phyloP scores from a whole-genome alignment of 2,113 vertebrate species.

The Oceanites oceanicus region DNA sequence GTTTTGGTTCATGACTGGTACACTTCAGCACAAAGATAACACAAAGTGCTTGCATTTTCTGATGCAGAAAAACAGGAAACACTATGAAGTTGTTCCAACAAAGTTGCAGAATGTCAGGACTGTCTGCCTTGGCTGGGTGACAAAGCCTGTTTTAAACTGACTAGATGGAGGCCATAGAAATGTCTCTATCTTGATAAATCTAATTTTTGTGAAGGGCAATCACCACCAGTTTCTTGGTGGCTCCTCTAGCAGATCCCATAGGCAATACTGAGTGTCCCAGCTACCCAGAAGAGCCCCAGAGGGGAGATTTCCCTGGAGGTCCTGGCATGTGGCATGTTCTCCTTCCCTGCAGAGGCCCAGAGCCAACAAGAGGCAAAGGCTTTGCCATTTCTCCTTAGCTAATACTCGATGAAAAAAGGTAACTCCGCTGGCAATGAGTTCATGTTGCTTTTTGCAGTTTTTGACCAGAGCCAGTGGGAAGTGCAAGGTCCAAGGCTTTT shows the following conservation, averaged over 20 bases:
- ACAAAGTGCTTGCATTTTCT: neutral
- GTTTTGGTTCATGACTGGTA: neutral
- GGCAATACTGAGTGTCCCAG: neutral
- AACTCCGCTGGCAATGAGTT: neutral
- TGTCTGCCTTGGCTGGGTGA: neutral
- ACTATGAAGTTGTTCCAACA: neutral
- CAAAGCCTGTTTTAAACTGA: neutral
- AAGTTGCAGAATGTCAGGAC: neutral
- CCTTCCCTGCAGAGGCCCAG: neutral
- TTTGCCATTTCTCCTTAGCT: neutral
- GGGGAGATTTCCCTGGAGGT: neutral
- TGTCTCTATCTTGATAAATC: neutral
- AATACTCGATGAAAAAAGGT: neutral
- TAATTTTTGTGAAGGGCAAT: neutral
- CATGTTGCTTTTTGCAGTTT: neutral
- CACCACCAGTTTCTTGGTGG: neutral
- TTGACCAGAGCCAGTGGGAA: neutral
- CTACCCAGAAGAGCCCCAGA: neutral
- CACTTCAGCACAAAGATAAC: neutral
- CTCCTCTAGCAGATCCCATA: neutral
- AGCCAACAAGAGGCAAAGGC: neutral
- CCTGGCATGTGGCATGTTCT: neutral
- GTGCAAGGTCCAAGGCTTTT: neutral
- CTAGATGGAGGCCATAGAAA: neutral
- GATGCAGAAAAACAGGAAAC: neutral